phyloP scores from a whole-genome alignment of 1,140 invertebrate species.

The Papilio polytes region DNA sequence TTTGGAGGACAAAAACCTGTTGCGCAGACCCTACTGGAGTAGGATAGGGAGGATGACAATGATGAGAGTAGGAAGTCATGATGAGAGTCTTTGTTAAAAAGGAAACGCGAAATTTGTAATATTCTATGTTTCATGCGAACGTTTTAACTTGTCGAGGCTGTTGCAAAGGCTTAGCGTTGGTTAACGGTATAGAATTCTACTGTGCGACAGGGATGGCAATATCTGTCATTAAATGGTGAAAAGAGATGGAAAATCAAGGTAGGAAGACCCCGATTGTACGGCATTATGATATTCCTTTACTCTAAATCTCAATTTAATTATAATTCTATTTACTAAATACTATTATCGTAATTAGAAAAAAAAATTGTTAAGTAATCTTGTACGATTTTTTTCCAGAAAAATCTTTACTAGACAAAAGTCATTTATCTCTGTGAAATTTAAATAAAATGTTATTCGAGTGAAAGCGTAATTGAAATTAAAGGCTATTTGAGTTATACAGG shows the following conservation, averaged over 20 bases:
- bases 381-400: background rate
- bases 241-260: background rate
- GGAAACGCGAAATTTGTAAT: background rate
- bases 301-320: background rate
- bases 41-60: no score
- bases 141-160: background rate
- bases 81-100: no score
- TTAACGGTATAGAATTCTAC: conserved; percentile 20
- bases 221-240: background rate
- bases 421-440: background rate
- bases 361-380: background rate
- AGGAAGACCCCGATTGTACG: background rate
- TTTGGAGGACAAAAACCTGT: no score
- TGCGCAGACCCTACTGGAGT: no score
- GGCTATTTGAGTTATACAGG: background rate
- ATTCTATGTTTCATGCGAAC: background rate
- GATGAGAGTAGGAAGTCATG: no score
- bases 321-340: no score
- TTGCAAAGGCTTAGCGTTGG: conserved; percentile 11
- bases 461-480: conserved; percentile 12
- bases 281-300: background rate
- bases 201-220: background rate
- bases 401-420: background rate
- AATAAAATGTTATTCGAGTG: background rate
- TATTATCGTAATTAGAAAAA: background rate